Conservation (phyloP, 2,797 vertebrate genomes). For the Falco rusticolus region DNA sequence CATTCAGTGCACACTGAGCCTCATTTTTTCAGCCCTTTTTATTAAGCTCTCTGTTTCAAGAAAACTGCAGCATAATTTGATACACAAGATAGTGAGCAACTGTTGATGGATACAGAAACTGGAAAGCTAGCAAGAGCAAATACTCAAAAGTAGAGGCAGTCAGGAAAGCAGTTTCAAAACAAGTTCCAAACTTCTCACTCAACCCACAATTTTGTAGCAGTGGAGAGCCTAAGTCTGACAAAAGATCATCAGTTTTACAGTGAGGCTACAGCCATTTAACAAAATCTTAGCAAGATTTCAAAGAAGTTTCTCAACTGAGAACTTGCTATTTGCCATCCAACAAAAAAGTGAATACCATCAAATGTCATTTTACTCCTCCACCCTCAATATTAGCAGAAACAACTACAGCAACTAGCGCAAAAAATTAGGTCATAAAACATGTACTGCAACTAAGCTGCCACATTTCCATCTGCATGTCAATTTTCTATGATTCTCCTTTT, state of each 20-base stretch:
- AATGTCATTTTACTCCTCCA: not conserved
- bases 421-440: not conserved
- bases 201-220: not conserved
- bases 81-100: not conserved
- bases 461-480: not conserved
- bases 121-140: not conserved
- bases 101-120: not conserved
- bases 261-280: not conserved
- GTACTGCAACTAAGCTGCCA: not conserved
- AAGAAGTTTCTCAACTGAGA: not conserved
- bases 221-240: not conserved
- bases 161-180: not conserved
- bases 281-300: not conserved
- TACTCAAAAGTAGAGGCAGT: not conserved
- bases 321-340: not conserved
- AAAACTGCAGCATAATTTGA: not conserved
- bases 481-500: not conserved
- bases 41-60: constrained; percentile 15
- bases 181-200: not conserved
- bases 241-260: not conserved
- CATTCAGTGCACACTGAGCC: not conserved
- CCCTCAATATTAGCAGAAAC: not conserved
- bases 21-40: constrained; percentile 24
- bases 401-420: not conserved
- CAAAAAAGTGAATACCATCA: not conserved